Evolutionary conservation across 2,888 invertebrate genomes (phyloP), one percentile per base, ranked within the genome.

Genomic region (Laothoe populi): DNA sequence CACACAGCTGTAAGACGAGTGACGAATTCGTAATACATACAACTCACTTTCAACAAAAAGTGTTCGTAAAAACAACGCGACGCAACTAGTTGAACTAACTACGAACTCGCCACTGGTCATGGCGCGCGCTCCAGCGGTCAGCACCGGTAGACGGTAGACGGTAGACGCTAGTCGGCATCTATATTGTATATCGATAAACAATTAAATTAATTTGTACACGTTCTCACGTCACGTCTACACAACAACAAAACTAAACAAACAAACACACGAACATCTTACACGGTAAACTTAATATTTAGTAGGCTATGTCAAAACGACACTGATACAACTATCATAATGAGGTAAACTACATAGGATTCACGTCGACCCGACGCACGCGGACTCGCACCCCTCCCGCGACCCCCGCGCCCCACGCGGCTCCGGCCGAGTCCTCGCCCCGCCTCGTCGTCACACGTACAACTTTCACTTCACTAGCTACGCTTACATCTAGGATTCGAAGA

Each of bases 271-370:
- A 88, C 87, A 87, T 78, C 88, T 88, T 90, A 91, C 69, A 83
- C 71, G 71, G 77, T 88, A 88, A 83, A 88, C 90, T 91, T 92
- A 92, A 90, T 76, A 82, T 85, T 49, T 91, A 92, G 88, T 92
- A 92, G 92, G 91, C 92, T 90, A 85, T 87, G 92, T 90, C 91
- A 88, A 86, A 53, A 84, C 86, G 90, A 91, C 90, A 87, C 81
- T 79, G 80, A 86, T 90, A 89, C 83, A 86, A 86, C 89, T 90
- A 91, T 82, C 74, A 81, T 84, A 88, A 83, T 90, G 91, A 92
- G 92, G 92, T 91, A 92, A 90, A 88, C 88, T 87, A 89, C 87
- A 87, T 88, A 91, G 91, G 91, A 92, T 88, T 81, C 83, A 80
- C 78, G 84, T 80, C 83, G 84, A 26, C 58, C 8, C 58, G 58